Base-by-base conservation (phyloP, 2,888 invertebrate genomes). In the Latrodectus elegans region DNA sequence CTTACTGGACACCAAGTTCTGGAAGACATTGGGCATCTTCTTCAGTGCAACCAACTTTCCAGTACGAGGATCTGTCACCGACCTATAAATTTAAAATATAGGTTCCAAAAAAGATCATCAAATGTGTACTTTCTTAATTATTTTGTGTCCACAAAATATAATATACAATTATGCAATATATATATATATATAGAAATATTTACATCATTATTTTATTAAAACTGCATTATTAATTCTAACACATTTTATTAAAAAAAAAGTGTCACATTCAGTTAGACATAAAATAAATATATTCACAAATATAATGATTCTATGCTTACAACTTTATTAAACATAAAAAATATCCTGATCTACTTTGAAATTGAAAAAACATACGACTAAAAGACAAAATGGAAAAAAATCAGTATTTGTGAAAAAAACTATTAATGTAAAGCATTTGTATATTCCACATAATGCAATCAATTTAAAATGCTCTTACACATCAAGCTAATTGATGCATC, bases 1-100 rank as follows among this genome's bases (percentile, higher is more conserved):
- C 93, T 99, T 99, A 93, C 98, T 98, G 92, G 99, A 99, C 92
- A 99, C 97, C 92, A 99, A 95, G 92, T 99, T 99, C 94, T 99
- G 99, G 95, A 99, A 99, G 93, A 99, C 99, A 94, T 99, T 99
- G 91, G 99, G 99, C 95, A 99, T 96, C 94, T 99, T 99, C 94
- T 99, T 99, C 91, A 99, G 95, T 91, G 99, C 99, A 91, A 99
- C 99, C 92, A 99, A 95, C 92, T 98, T 96, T 91, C 99, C 98
- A 94, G 98, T 98, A 91, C 99, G 95, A 49, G 99, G 99, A 94
- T 99, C 99, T 92, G 99, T 99, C 92, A 99, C 99, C 91, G 99
- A 98, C 99, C 99, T 99, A 95, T 11, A 92, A 72, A 38, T 52
- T 10, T 75, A 15, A 26, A 60, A 75, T 14, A 53, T 17, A 38